Evolutionary conservation across 2,113 vertebrate species (phyloP).

Genomic region (Epinephelus lanceolatus): DNA sequence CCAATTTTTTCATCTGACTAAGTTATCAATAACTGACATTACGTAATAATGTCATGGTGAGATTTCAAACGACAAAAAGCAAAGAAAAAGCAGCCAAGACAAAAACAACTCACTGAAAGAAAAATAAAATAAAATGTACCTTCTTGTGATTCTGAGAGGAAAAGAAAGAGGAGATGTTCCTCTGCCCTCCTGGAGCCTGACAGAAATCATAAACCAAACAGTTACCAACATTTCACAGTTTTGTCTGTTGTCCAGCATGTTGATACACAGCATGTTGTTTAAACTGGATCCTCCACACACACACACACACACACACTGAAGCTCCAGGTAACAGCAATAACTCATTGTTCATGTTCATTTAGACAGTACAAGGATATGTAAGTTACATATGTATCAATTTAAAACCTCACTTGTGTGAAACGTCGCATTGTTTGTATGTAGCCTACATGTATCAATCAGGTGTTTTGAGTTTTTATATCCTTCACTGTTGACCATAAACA

Average conservation of each 20-base stretch:
- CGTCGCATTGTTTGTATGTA: background rate
- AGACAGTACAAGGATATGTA: no score
- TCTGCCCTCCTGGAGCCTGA: conserved; percentile 59
- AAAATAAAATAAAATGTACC: conserved; percentile 14
- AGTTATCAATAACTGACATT: background rate
- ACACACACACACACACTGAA: background rate
- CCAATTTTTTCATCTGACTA: background rate
- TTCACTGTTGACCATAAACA: background rate
- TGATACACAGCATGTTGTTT: background rate
- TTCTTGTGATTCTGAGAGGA: conserved; percentile 49
- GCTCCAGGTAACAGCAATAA: background rate
- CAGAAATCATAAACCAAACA: conserved; percentile 23
- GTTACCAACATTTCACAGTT: background rate
- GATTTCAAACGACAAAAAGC: background rate
- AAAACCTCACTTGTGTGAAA: background rate
- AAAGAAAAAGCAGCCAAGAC: background rate
- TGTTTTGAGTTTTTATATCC: background rate
- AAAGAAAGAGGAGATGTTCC: conserved; percentile 74
- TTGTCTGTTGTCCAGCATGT: background rate
- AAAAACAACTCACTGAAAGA: background rate
- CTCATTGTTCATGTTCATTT: background rate
- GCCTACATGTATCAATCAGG: background rate
- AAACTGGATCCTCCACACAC: background rate
- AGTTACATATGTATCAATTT: background rate
- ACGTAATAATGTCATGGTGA: background rate